phyloP scores from a whole-genome alignment of 2,888 invertebrate species.

The Chalcosyrphus nemorum region DNA sequence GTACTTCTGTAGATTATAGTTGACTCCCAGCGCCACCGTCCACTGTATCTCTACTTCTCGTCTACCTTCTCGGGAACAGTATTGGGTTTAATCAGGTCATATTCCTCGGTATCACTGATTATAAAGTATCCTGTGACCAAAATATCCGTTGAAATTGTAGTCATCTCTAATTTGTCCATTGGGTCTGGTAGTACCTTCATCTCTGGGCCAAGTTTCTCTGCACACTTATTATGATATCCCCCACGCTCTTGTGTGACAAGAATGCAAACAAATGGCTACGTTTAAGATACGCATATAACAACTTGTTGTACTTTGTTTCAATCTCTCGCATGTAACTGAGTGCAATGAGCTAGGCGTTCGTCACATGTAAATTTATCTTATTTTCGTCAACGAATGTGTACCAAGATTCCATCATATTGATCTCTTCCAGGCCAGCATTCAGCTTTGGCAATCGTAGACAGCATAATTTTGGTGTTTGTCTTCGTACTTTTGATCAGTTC shows the following conservation, averaged over 20 bases:
- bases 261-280: neutral
- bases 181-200: too few species aligned
- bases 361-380: neutral
- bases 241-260: neutral
- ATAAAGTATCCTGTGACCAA: too few species aligned
- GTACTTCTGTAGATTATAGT: neutral
- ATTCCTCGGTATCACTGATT: too few species aligned
- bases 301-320: neutral
- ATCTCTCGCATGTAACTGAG: neutral
- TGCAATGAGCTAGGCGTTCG: neutral
- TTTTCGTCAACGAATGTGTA: neutral
- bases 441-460: constrained; percentile 2
- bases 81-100: too few species aligned
- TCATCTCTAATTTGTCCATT: too few species aligned
- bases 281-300: neutral
- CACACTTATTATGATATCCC: too few species aligned
- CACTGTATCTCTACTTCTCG: neutral
- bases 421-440: too few species aligned
- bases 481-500: constrained; percentile 3
- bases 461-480: neutral
- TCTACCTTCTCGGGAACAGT: neutral
- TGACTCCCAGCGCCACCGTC: neutral
- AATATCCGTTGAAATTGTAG: too few species aligned
- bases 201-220: too few species aligned
- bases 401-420: too few species aligned